phyloP scores from a whole-genome alignment of 2,113 vertebrate genomes.

The Alectura lathami region DNA sequence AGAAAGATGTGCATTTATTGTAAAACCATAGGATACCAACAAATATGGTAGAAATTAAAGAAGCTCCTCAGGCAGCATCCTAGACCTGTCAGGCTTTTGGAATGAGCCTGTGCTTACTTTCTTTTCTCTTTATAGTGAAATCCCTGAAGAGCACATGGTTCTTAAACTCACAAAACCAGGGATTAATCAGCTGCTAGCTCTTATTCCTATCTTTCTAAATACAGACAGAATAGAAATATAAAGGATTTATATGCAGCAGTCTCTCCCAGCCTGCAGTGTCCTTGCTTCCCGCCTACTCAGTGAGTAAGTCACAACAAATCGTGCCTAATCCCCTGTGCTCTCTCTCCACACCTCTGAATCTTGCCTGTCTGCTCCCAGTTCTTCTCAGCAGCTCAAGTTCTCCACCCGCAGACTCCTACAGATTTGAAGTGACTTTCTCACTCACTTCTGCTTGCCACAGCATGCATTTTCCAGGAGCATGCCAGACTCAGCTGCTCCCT shows the following conservation, averaged over 20 bases:
- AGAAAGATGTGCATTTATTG: neutral
- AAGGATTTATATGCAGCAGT: neutral
- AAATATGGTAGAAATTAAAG: neutral
- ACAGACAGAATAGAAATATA: neutral
- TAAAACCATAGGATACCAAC: neutral
- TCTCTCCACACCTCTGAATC: neutral
- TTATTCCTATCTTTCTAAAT: neutral
- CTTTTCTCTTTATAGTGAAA: neutral
- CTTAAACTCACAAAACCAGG: neutral
- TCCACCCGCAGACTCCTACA: slow-evolving; percentile 14
- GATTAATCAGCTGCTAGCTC: neutral
- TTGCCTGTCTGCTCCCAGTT: neutral
- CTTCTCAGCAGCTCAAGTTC: neutral
- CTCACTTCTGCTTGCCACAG: neutral
- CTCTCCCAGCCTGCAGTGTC: neutral
- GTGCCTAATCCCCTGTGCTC: neutral
- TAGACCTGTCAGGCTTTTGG: neutral
- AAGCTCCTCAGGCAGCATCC: neutral
- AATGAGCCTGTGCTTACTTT: neutral
- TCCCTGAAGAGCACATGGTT: neutral
- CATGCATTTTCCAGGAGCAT: neutral
- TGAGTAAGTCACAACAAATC: neutral
- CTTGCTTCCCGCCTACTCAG: neutral
- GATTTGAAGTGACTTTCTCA: slow-evolving; percentile 15
- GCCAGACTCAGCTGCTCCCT: slow-evolving; percentile 6